Base-by-base conservation (phyloP, 2,113 vertebrate species). In the Takifugu bimaculatus region DNA sequence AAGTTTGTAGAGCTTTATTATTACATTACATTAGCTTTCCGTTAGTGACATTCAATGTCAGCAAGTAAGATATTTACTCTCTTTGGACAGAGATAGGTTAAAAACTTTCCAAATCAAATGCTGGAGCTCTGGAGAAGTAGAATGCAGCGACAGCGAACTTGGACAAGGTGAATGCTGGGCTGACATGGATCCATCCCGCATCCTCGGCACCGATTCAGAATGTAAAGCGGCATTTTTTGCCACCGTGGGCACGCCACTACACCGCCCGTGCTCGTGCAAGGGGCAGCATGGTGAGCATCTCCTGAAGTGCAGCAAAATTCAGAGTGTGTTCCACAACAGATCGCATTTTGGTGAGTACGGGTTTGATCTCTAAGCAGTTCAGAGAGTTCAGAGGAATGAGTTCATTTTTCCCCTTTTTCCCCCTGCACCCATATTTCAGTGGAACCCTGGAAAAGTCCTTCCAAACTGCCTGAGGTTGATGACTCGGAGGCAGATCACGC, bases 161-260 rank as follows among this genome's bases (percentile, higher is more conserved):
- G 49, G 45, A n/a, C 39, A 48, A 20, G 78, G 70, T 13, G 92
- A 93, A 48, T 92, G 93, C 25, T 68, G 90, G 50, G 78, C 64
- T 12, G 74, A 87, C 55, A 82, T 84, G 71, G 78, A 87, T 35
- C 87, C 75, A 6, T 85, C 88, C 9, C 35, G 91, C 27, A 88
- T 88, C 14, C 92, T 91, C 35, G 92, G 91, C 9, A 84, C 77
- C 49, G 84, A 77, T 0, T 1, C 81, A 20, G 90, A 89, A n/a
- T 98, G 96, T 86, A 92, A 68, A 88, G 85, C 28, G n/a, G 92
- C 94, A 42, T 94, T 93, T 45, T n/a, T 94, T 2, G 85, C 75
- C 15, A 93, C 59, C 35, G 75, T 95, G 54, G 94, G 94, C 27
- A 94, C 93, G 0, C 1, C 79, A 9, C 92, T 95, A 52, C 93